Percentiles rank a stretch among this genome's conserved stretches.
phyloP scores from a whole-genome alignment of 1,140 invertebrate genomes.

The Rhopalosiphum maidis region DNA sequence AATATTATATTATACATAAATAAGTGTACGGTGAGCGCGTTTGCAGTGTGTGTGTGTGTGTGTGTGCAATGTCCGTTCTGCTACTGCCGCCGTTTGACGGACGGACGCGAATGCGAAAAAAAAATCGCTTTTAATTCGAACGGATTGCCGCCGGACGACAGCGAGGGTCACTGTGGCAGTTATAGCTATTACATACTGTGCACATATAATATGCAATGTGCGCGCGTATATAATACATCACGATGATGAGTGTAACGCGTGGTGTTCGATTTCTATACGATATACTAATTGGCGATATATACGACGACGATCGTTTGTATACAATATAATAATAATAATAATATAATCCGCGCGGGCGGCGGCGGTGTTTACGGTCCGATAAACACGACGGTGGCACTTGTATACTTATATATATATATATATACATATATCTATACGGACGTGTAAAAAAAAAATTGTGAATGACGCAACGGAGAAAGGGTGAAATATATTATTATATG shows the following conservation, averaged over 20 bases:
- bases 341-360: neutral
- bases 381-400: conserved; percentile 40
- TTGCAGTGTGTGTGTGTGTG: neutral
- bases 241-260: neutral
- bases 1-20: neutral
- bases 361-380: conserved; percentile 47
- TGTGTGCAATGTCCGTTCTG: neutral
- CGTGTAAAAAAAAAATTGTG: neutral
- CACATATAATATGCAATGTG: neutral
- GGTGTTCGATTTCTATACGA: conserved; percentile 36
- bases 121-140: neutral
- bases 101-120: neutral
- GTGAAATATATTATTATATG: conserved; percentile 23
- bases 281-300: conserved; percentile 40
- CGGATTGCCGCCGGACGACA: neutral
- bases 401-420: neutral
- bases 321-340: neutral
- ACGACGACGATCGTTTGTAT: neutral
- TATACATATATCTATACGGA: neutral
- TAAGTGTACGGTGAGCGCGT: neutral
- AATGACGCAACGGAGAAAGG: conserved; percentile 41
- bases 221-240: neutral
- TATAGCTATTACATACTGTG: neutral
- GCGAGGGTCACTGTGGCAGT: conserved; percentile 1
- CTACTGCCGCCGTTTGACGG: neutral